Base-by-base conservation (phyloP, 2,888 invertebrate genomes). In the Coenonympha arcania region DNA sequence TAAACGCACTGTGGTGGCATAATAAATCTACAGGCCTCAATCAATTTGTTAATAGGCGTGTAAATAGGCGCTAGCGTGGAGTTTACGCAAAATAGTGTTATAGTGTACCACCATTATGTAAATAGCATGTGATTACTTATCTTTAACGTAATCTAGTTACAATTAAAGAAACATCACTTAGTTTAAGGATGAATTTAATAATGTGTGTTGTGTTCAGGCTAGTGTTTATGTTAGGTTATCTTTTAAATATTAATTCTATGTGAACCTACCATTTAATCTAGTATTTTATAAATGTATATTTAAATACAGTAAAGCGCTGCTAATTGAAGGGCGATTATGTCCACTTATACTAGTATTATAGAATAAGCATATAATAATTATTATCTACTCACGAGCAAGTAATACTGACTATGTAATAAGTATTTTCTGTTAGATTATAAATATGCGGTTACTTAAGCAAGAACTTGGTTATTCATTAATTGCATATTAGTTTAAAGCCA, bases 41-140 rank as follows among this genome's bases (percentile, higher is more conserved):
- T 33, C 28, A 48, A 34, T 39, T 34, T 33, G 44, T 22, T 44
- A 44, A 48, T 36, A 52, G 48, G 24, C 33, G 44, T 40, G 40
- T 44, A 48, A 39, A 40, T 22, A 15, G 39, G 28, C 26, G 34
- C 33, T 31, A 26, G 44, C 16, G 47, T 36, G 28, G 34, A 40
- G 44, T 34, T 48, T 44, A 40, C 44, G 48, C 44, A 20, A 31
- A 43, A 30, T 37, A 26, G 31, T 43, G 31, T 40, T 42, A 26
- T 39, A 45, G 24, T 15, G 31, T 40, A 33, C 44, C 24, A 20
- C 15, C 16, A 44, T 50, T 44, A 50, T 50, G 39, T 40, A 50
- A 50, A 40, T 36, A 37, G 20, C 24, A 13, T 30, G 11, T 37
- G 37, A 30, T 40, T 45, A 33, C 22, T 45, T 40, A 39, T 49